Conservation (phyloP, 2,113 vertebrate genomes). For the Brachyistius frenatus region DNA sequence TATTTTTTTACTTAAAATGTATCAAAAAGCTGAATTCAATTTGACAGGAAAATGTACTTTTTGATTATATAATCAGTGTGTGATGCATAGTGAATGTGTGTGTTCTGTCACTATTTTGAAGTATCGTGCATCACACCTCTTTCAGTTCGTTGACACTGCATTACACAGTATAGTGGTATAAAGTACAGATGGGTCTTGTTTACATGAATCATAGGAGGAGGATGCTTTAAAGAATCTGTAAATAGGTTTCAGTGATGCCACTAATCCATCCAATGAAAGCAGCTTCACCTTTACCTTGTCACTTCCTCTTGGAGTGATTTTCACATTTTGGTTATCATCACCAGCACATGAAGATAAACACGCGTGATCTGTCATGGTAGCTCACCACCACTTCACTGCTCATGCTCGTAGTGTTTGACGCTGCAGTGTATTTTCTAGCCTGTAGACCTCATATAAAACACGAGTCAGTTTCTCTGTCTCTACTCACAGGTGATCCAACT, state of each 20-base stretch:
- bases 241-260: neutral
- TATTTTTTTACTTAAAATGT: no score
- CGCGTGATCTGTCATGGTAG: neutral
- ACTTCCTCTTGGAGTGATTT: neutral
- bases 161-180: neutral
- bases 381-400: neutral
- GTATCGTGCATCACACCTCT: neutral
- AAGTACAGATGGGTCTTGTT: neutral
- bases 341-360: neutral
- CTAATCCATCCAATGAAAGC: neutral
- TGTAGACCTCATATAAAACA: constrained; percentile 1
- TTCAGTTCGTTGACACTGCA: neutral
- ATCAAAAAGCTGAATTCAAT: neutral
- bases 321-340: no score
- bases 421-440: neutral
- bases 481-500: constrained; percentile 91
- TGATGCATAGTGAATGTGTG: neutral
- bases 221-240: neutral
- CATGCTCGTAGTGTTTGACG: neutral
- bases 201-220: neutral
- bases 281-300: neutral
- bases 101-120: neutral
- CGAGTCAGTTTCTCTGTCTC: neutral
- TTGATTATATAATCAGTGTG: neutral
- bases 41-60: neutral